Base-by-base conservation (phyloP, 2,888 invertebrate genomes). In the Zelleria hepariella region DNA sequence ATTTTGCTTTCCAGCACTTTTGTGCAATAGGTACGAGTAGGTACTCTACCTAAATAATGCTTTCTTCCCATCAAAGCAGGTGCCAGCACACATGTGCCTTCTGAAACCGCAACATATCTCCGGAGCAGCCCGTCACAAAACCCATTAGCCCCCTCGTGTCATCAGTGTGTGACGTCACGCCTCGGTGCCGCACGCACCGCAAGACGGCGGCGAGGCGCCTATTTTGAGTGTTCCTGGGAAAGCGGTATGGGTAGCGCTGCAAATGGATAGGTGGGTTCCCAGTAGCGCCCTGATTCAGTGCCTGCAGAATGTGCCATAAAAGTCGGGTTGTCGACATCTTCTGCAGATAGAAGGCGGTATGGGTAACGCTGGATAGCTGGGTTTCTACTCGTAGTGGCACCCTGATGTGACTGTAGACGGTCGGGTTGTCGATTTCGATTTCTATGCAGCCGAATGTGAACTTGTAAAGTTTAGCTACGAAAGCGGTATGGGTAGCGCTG, bases 161-260 rank as follows among this genome's bases (percentile, higher is more conserved):
- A 56, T 32, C 20, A 25, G 27, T 60, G 25, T 32, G 51, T 53
- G 52, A 64, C 59, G 62, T 61, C 66, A 64, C 66, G 66, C 65
- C 59, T 61, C 61, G 62, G 64, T 63, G 63, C 63, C 60, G 60
- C 61, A 60, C 61, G 60, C 62, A 63, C 61, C 62, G 57, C 65
- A 65, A 67, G 62, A 67, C 64, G 66, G 65, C 53, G 65, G 53
- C 24, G 21, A 20, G 58, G 64, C 69, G 71, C 66, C 72, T 77
- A 76, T 76, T 76, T 73, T 68, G 64, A 72, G 74, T 69, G 71
- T 76, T 74, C 72, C 66, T 56, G 62, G 72, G 69, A 72, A 66
- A 64, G 66, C 64, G 32, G 1, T 3, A 15, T 4, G 32, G 32
- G n/a, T n/a, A n/a, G n/a, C n/a, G n/a, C n/a, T n/a, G n/a, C n/a